Evolutionary conservation across 2,113 vertebrate genomes (phyloP).

Genomic region (Sapayoa aenigma): DNA sequence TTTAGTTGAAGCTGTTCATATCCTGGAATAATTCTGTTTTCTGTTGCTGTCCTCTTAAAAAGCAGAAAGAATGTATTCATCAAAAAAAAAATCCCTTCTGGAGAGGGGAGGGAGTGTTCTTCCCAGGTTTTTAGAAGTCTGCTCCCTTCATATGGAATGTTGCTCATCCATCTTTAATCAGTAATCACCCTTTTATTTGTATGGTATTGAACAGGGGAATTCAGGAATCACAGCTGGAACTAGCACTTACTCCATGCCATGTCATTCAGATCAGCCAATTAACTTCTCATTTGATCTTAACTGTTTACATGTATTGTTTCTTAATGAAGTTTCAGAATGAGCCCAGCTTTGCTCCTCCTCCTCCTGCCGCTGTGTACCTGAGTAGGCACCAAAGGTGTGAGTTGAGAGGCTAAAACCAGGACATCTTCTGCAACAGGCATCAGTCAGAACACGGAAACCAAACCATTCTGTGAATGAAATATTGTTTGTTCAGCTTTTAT

Average conservation of each 20-base stretch:
- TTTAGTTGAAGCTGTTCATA: constrained; percentile 18
- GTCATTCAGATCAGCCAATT: background rate
- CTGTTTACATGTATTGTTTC: constrained; percentile 48
- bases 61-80: constrained; percentile 43
- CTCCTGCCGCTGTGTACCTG: constrained; percentile 21
- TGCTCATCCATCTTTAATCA: fast-evolving
- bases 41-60: background rate
- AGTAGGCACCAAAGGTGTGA: background rate
- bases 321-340: constrained; percentile 34
- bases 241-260: background rate
- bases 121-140: background rate
- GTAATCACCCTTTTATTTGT: background rate
- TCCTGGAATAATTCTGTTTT: background rate
- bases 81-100: background rate
- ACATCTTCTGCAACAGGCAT: constrained; percentile 66
- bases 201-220: background rate
- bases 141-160: background rate
- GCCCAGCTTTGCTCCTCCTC: constrained; percentile 59
- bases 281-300: background rate
- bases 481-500: constrained; percentile 78
- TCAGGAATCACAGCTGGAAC: background rate
- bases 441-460: constrained; percentile 67
- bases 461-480: constrained; percentile 82
- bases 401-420: background rate
- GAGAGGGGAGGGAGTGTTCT: background rate